Evolutionary conservation across 2,113 vertebrate species (phyloP).

Genomic region (Crotalus tigris): DNA sequence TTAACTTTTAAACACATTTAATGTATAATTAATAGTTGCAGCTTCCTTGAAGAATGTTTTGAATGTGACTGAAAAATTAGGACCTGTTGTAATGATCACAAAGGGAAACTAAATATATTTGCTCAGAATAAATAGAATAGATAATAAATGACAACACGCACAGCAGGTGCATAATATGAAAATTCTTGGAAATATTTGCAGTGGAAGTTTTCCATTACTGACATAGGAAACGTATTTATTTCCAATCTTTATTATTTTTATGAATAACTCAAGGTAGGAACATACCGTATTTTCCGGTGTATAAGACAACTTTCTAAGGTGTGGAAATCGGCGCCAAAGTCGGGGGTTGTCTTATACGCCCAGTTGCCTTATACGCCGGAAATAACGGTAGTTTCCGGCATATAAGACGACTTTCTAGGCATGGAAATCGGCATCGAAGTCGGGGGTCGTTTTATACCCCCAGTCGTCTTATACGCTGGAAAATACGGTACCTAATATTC

Average conservation of each 20-base stretch:
- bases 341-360: too few species aligned
- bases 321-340: too few species aligned
- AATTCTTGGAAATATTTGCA: not conserved
- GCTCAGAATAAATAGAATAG: not conserved
- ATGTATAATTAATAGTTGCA: not conserved
- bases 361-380: too few species aligned
- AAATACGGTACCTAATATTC: not conserved
- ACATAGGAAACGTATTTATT: not conserved
- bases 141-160: not conserved
- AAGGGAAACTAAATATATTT: not conserved
- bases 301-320: too few species aligned
- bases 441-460: too few species aligned
- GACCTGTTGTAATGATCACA: not conserved
- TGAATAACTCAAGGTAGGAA: not conserved
- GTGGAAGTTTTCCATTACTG: not conserved
- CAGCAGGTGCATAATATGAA: not conserved
- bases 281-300: not conserved
- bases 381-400: too few species aligned
- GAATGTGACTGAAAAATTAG: not conserved
- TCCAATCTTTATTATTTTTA: not conserved
- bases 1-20: not conserved
- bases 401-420: too few species aligned
- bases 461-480: too few species aligned
- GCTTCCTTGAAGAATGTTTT: not conserved
- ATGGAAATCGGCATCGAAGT: too few species aligned